A percentile compares a stretch with the other conserved stretches of the same genome.
Evolutionary conservation across 2,113 vertebrate genomes (phyloP).

Genomic region (Salvelinus namaycush): DNA sequence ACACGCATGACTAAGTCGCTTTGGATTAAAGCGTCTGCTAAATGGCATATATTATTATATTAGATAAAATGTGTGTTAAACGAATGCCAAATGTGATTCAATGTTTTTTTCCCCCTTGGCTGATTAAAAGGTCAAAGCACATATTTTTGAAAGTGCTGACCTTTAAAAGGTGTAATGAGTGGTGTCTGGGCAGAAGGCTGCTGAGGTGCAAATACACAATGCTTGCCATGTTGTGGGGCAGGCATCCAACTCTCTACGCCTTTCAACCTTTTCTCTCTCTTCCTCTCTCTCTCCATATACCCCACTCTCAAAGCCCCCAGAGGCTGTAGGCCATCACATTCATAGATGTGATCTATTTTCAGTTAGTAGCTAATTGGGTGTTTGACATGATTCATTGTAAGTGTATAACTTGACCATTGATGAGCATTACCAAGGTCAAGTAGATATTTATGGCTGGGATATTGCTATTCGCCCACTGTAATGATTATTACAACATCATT

Average conservation of each 20-base stretch:
- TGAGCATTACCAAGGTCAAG: background rate
- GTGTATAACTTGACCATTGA: background rate
- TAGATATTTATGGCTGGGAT: background rate
- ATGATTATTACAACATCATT: background rate
- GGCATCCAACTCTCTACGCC: background rate
- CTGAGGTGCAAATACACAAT: conserved; percentile 5
- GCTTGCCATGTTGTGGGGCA: conserved; percentile 1
- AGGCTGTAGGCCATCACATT: background rate
- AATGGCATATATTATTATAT: too few relatives aligned
- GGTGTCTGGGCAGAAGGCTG: conserved; percentile 19
- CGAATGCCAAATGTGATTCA: conserved; percentile 22
- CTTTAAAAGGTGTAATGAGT: conserved; percentile 42
- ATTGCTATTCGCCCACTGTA: background rate
- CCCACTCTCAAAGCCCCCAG: background rate
- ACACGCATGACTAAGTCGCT: too few relatives aligned
- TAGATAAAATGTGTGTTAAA: conserved; percentile 15
- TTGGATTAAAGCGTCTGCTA: background rate
- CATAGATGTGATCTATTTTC: background rate
- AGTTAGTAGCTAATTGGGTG: background rate
- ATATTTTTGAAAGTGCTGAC: conserved; percentile 48
- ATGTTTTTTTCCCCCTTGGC: conserved; percentile 11
- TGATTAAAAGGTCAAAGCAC: conserved; percentile 53
- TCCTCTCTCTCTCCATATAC: too few relatives aligned
- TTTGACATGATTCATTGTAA: background rate
- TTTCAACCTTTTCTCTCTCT: conserved; percentile 11